These are phyloP conservation scores for Lagorchestes hirsutus DNA, from an alignment of 2,797 vertebrate genomes.

Conservation along the genomic window DNA sequence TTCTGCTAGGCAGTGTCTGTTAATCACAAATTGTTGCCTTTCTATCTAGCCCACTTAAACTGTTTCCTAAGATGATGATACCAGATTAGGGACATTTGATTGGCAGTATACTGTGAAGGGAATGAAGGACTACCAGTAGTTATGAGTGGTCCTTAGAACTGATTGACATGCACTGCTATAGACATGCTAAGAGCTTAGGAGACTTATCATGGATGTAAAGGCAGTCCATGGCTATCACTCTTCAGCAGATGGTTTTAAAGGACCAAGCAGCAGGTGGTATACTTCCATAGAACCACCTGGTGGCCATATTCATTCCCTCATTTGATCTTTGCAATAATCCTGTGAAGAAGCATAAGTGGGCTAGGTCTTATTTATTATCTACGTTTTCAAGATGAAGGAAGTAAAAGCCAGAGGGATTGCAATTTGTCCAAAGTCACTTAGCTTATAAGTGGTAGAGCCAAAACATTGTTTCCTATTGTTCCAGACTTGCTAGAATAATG, in stretches of 20 bases:
- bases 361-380: background rate
- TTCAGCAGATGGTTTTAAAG: background rate
- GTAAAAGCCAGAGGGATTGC: background rate
- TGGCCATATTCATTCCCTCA: background rate
- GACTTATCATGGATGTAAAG: background rate
- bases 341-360: too few species aligned
- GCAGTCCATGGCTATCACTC: background rate
- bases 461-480: background rate
- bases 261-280: background rate
- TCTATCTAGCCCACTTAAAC: background rate
- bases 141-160: background rate
- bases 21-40: background rate
- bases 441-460: background rate
- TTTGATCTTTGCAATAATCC: background rate
- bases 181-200: background rate
- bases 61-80: background rate
- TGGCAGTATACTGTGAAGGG: background rate
- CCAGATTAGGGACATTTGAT: background rate
- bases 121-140: background rate
- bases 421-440: background rate
- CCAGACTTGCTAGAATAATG: background rate
- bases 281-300: background rate
- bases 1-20: background rate
- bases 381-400: background rate
- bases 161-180: background rate